Evolutionary conservation across 2,888 invertebrate species (phyloP).

Genomic region (Bellardia bayeri): DNA sequence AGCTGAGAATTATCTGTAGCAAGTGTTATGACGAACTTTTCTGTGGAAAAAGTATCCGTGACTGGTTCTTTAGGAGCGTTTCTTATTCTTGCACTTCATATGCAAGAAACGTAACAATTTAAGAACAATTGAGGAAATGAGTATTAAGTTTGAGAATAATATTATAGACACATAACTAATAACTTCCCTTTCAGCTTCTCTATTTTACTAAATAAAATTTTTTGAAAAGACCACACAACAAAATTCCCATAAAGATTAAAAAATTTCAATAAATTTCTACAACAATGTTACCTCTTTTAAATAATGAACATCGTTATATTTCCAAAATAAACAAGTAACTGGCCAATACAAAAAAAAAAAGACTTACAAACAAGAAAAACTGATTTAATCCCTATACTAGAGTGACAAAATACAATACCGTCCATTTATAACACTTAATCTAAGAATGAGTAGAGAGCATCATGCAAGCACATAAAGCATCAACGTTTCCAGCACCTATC

Average conservation of each 20-base stretch:
- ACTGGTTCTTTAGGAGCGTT: too few relatives aligned
- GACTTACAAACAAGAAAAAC: slow-evolving; percentile 3
- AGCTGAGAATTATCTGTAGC: too few relatives aligned
- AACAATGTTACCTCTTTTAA: slow-evolving; percentile 43
- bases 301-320: slow-evolving; percentile 44
- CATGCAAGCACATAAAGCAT: neutral
- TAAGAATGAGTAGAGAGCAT: slow-evolving; percentile 24
- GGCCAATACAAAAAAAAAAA: neutral
- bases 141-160: too few relatives aligned
- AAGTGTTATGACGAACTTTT: too few relatives aligned
- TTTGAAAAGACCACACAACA: slow-evolving; percentile 60
- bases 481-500: slow-evolving; percentile 8
- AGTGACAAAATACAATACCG: slow-evolving; percentile 56
- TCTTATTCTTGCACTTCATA: too few relatives aligned
- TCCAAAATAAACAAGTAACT: slow-evolving; percentile 21
- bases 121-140: too few relatives aligned
- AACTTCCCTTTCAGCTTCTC: neutral
- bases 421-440: slow-evolving; percentile 50
- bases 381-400: slow-evolving; percentile 45
- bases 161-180: neutral
- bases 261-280: slow-evolving; percentile 58
- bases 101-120: too few relatives aligned
- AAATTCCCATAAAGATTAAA: slow-evolving; percentile 67
- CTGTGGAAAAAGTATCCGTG: too few relatives aligned
- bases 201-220: neutral